These are phyloP conservation scores for Panopea generosa DNA, from an alignment of 2,888 invertebrate species.

Conservation along the genomic window DNA sequence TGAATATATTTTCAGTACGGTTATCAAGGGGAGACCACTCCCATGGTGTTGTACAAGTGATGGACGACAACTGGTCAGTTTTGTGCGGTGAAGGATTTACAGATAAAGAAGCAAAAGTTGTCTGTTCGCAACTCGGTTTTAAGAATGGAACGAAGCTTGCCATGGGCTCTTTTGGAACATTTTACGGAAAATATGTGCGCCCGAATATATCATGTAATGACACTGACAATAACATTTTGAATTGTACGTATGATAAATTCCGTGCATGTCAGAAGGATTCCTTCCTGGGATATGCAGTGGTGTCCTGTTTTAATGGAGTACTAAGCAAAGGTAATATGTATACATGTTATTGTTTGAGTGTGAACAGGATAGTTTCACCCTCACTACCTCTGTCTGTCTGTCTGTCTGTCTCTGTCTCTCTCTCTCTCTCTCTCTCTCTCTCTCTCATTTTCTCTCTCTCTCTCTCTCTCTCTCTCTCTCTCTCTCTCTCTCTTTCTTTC, in stretches of 20 bases:
- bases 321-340: conserved; percentile 58
- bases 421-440: too few relatives aligned
- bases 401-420: too few relatives aligned
- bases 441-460: too few relatives aligned
- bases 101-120: conserved; percentile 71
- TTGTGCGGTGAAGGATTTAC: conserved; percentile 76
- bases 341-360: too few relatives aligned
- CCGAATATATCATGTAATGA: conserved; percentile 72
- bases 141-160: conserved; percentile 68
- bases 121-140: conserved; percentile 69
- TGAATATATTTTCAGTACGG: conserved; percentile 58
- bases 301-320: conserved; percentile 73
- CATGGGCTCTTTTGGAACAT: conserved; percentile 71
- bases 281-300: conserved; percentile 74
- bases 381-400: too few relatives aligned
- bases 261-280: conserved; percentile 65
- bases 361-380: too few relatives aligned
- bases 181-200: conserved; percentile 65
- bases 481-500: too few relatives aligned
- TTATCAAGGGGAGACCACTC: conserved; percentile 70
- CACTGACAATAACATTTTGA: conserved; percentile 65
- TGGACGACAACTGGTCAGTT: conserved; percentile 70
- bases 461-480: too few relatives aligned
- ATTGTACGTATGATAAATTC: conserved; percentile 67
- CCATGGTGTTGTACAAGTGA: conserved; percentile 72